Evolutionary conservation across 2,888 invertebrate species (phyloP).

Genomic region (Ormyrus nitidulus): DNA sequence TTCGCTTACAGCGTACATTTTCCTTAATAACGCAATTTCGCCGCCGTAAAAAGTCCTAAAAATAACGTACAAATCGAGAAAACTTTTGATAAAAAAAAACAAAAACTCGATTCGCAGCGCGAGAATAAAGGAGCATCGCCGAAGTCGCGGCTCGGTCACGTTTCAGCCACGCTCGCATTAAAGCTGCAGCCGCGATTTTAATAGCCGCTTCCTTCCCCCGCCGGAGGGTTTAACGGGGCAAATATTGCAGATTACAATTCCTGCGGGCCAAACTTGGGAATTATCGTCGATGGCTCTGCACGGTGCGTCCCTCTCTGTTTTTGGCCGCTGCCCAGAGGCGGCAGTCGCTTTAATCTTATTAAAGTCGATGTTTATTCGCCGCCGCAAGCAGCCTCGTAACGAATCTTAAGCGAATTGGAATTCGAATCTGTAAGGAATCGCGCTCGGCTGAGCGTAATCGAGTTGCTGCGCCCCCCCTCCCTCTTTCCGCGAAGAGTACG

Average conservation of each 20-base stretch:
- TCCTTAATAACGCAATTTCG: too few species aligned
- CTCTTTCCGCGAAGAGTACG: too few species aligned
- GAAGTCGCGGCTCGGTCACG: neutral
- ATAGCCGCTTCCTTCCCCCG: constrained; percentile 16
- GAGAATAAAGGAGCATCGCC: too few species aligned
- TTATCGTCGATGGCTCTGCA: constrained; percentile 7
- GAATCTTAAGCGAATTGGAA: constrained; percentile 40
- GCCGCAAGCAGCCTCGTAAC: constrained; percentile 6
- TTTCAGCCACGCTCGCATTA: neutral
- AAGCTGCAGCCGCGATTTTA: constrained; percentile 34
- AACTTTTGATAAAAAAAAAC: too few species aligned
- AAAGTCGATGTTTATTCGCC: constrained; percentile 41
- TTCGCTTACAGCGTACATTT: too few species aligned
- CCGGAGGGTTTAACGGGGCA: constrained; percentile 44
- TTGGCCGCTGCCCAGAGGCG: constrained; percentile 47
- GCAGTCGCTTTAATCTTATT: constrained; percentile 45
- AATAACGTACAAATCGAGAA: too few species aligned
- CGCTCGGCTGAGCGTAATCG: constrained; percentile 12
- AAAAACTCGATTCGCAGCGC: too few species aligned
- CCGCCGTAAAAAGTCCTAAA: too few species aligned
- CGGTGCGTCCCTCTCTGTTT: constrained; percentile 18
- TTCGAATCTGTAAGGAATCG: constrained; percentile 34
- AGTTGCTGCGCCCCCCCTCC: neutral
- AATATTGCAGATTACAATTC: constrained; percentile 44
- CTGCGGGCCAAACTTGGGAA: neutral